Conservation (phyloP, 1,140 invertebrate species). For the Caenorhabditis latens region DNA sequence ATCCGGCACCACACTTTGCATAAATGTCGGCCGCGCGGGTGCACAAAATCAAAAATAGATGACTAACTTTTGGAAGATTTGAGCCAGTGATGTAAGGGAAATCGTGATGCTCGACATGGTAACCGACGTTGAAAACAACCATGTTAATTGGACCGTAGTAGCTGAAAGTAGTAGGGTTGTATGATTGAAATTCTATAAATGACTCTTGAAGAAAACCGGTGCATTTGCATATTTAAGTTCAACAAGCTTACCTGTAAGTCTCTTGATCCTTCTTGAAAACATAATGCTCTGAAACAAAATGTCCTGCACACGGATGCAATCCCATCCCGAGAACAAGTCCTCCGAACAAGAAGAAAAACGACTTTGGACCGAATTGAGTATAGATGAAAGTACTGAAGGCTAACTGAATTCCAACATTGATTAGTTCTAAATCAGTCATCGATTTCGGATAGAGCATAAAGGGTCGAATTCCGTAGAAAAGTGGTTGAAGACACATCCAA, state of each 20-base stretch:
- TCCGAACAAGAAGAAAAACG: conserved; percentile 86
- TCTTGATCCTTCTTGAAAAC: conserved; percentile 92
- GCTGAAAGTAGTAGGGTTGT: conserved; percentile 76
- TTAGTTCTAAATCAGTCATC: conserved; percentile 85
- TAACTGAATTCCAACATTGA: conserved; percentile 90
- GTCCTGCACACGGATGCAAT: conserved; percentile 95
- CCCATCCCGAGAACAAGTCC: conserved; percentile 91
- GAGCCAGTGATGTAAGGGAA: conserved; percentile 83
- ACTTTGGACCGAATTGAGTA: conserved; percentile 83
- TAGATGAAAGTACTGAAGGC: conserved; percentile 74
- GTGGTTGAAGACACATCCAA: conserved; percentile 93
- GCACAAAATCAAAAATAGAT: conserved; percentile 23
- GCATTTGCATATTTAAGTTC: no score
- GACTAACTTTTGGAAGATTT: conserved; percentile 80
- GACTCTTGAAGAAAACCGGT: no score
- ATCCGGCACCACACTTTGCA: conserved; percentile 26
- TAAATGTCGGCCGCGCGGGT: conserved; percentile 31
- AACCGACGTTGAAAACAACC: conserved; percentile 96
- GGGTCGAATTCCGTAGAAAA: conserved; percentile 95
- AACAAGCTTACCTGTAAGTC: conserved; percentile 82
- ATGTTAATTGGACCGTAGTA: conserved; percentile 96
- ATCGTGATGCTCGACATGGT: conserved; percentile 80
- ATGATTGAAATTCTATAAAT: not conserved
- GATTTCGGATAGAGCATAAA: conserved; percentile 90
- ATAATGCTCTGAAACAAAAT: conserved; percentile 98